Conservation (phyloP, 2,888 invertebrate species). For the Atethmia centrago region DNA sequence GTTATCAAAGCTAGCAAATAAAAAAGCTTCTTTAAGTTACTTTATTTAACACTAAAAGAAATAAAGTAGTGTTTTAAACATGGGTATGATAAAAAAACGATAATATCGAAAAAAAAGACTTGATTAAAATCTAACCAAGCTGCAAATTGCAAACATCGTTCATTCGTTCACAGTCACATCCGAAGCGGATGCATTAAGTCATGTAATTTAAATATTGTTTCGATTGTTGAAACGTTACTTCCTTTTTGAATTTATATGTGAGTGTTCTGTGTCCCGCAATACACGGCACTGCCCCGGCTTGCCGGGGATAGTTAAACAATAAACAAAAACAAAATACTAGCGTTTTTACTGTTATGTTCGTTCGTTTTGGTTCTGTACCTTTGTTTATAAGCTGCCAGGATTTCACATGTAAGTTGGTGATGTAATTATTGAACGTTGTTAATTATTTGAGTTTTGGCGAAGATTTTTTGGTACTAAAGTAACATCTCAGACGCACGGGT, state of each 20-base stretch:
- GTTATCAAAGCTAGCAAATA: too few species aligned
- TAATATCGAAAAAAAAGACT: background rate
- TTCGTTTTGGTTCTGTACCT: constrained; percentile 52
- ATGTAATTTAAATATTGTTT: constrained; percentile 79
- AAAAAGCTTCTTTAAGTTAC: background rate
- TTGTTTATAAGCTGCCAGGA: constrained; percentile 78
- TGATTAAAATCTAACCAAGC: background rate
- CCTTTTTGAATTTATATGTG: constrained; percentile 88
- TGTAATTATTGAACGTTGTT: background rate
- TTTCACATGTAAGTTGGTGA: constrained; percentile 77
- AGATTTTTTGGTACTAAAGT: background rate
- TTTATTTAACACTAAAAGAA: background rate
- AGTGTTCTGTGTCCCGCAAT: constrained; percentile 83
- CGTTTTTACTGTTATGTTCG: constrained; percentile 61
- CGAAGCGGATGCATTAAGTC: constrained; percentile 55
- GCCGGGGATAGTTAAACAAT: constrained; percentile 87
- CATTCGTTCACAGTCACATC: constrained; percentile 27
- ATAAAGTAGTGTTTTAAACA: background rate
- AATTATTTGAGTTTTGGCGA: constrained; percentile 21
- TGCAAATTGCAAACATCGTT: background rate
- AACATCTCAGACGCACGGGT: background rate
- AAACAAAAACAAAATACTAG: constrained; percentile 81
- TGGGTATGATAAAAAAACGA: background rate
- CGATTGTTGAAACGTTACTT: constrained; percentile 85
- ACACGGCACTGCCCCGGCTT: constrained; percentile 79